Base-by-base conservation (phyloP, 1,140 invertebrate genomes). In the Lucilia sericata region DNA sequence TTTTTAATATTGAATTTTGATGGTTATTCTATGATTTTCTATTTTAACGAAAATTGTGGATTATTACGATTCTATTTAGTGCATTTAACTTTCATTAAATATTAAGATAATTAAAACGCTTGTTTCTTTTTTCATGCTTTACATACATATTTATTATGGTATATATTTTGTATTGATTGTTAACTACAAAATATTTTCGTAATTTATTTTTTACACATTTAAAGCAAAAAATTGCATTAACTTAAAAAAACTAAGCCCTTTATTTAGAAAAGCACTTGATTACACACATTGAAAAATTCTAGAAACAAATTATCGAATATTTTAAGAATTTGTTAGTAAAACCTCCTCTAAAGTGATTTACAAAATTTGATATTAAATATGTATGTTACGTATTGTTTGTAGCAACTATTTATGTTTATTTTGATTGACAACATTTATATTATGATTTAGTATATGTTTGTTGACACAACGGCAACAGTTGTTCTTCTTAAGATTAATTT, bases 361-460 rank as follows among this genome's bases (percentile, higher is more conserved):
- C 25, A 30, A 30, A 30, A 30, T 30, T 30, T 30, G 1, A 3
- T 30, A 30, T 30, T 7, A 42, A 42, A 17, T 60, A 60, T 60
- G 55, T 60, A 60, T 60, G 14, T 14, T 42, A 42, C 42, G 42
- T 42, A 42, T 42, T 30, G 25, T 30, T 8, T 42, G 42, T 42
- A 42, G 5, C 51, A 55, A 55, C 10, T 70, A 21, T 70, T 70
- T 21, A 7, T 70, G 25, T 30, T 30, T 30, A 30, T 70, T 70
- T 70, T 70, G 65, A 70, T 70, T 70, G 21, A 19, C n/a, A 70
- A 70, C 19, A 70, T 70, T 55, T 42, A n/a, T 21, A 70, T 70
- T 21, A 5, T 30, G 25, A 30, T 30, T 30, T 30, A n/a, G n/a
- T 30, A 2, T 30, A 30, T 30, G 25, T 30, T 70, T n/a, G 65